A percentile compares a stretch with the other conserved stretches of the same genome.
Evolutionary conservation across 2,888 invertebrate species (phyloP).

Genomic region (Eurois occulta): DNA sequence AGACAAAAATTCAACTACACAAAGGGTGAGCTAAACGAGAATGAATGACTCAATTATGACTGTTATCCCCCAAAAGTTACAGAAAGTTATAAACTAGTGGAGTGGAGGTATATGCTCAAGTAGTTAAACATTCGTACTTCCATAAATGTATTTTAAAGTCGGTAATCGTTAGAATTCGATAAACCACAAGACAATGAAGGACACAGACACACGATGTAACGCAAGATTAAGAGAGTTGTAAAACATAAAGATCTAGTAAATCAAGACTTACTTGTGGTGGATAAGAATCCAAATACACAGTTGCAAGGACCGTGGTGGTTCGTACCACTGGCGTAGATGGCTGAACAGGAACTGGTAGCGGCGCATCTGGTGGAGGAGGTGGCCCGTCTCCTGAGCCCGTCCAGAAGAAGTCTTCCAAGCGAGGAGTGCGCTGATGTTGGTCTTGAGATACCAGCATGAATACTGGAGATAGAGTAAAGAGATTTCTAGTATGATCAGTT

Average conservation of each 20-base stretch:
- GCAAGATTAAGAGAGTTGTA: not conserved
- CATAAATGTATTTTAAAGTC: slow-evolving; percentile 35
- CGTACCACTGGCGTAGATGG: slow-evolving; percentile 90
- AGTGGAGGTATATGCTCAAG: slow-evolving; percentile 12
- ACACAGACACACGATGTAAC: not conserved
- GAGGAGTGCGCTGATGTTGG: slow-evolving; percentile 86
- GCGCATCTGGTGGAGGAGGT: slow-evolving; percentile 90
- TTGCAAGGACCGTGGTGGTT: slow-evolving; percentile 93
- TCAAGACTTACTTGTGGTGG: slow-evolving; percentile 81
- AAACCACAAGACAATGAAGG: not conserved
- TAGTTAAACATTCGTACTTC: slow-evolving; percentile 12
- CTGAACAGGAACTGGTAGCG: slow-evolving; percentile 79
- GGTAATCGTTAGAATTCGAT: slow-evolving; percentile 8
- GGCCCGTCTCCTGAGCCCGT: slow-evolving; percentile 96
- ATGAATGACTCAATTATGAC: slow-evolving; percentile 52
- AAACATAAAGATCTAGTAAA: not conserved
- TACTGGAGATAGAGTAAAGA: slow-evolving; percentile 71
- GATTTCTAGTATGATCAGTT: not conserved
- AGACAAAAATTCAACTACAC: slow-evolving; percentile 8
- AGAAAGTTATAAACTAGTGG: slow-evolving; percentile 26
- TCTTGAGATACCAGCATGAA: slow-evolving; percentile 84
- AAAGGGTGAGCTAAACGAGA: slow-evolving; percentile 31
- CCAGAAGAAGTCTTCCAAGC: slow-evolving; percentile 97
- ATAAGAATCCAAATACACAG: slow-evolving; percentile 92
- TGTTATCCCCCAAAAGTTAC: slow-evolving; percentile 30